Evolutionary conservation across 2,113 vertebrate genomes (phyloP), one percentile per base, ranked within the genome.

Genomic region (Sula dactylatra): DNA sequence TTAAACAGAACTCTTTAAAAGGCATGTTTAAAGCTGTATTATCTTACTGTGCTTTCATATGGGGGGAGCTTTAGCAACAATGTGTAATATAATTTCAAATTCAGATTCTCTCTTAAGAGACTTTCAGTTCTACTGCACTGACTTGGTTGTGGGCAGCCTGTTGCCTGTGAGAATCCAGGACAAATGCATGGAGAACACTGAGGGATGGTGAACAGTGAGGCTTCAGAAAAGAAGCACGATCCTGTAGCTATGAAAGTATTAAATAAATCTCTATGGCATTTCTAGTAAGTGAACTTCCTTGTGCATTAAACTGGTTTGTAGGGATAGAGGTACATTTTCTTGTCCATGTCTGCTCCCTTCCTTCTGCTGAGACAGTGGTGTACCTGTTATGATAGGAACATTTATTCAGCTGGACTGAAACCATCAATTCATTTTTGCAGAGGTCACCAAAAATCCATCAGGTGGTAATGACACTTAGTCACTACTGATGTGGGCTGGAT

Each of bases 361-460:
- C 61, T 64, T 93, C 56, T 93, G 65, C 88, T 87, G 73, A 84
- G 83, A 54, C 50, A 72, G 74, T 91, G 70, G 78, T 66, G 26
- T 77, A 91, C 91, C 93, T 90, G 59, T 61, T 73, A 62, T 55
- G 89, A 95, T 82, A 58, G 76, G 94, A 93, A 59, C 84, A 91
- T 95, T 95, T 95, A 94, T 94, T 95, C 84, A 93, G 55, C 74
- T 71, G 80, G 47, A 56, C 76, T 83, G 97, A 94, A 95, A 95
- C 77, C 94, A 94, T 96, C 91, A 91, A 94, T 91, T 97, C 78
- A 47, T 93, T 97, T 96, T 84, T 89, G 88, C 77, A 91, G 83
- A 96, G 93, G 94, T 94, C 95, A 92, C 96, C 85, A 91, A 95
- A 97, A 96, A 90, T 96, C 96, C 80, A 93, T 96, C 96, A 94